Evolutionary conservation across 1,140 invertebrate genomes (phyloP), one percentile per base, ranked within the genome.

Genomic region (Drosophila parabipectinata): DNA sequence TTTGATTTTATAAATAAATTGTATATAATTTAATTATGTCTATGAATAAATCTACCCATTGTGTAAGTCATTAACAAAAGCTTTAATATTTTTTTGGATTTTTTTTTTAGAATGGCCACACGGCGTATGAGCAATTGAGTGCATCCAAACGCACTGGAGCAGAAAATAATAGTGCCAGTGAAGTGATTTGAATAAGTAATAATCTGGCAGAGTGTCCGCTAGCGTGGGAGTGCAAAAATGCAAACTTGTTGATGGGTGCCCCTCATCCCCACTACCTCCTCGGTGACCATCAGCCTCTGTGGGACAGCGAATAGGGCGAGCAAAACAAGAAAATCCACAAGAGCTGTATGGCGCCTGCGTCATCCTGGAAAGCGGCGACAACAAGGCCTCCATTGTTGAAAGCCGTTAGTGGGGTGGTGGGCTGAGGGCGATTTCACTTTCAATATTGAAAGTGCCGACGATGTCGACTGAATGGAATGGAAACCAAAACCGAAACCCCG

Each of bases 391-490:
- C 39, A 10, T 15, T 32, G 32, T 32, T 32, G 32, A 32, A 32
- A 4, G 34, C 9, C 34, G 34, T n/a, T 37, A n/a, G 34, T 37
- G 34, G 34, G 34, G 34, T 4, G 34, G 10, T 12, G 10, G 12
- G 34, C 10, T 3, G 34, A 12, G 34, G 34, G 10, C 12, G 8
- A 45, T 54, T 50, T 28, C 45, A 52, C 48, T 45, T 85, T 85
- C 81, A 85, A 85, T 87, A 82, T 87, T 87, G 83, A 87, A 87
- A 78, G 83, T 62, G 48, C 39, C 63, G 59, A 44, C 18, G 14
- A 9, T 7, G n/a, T 58, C 63, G 54, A 54, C 79, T 74, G 76
- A 76, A 79, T 76, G 48, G 74, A 71, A 47, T 21, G 44, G 44
- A 18, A 21, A 47, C 15, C n/a, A 44, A 44, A 63, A 60, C 64